Evolutionary conservation across 2,888 invertebrate species (phyloP).

Genomic region (Amblyjoppa fuscipennis): DNA sequence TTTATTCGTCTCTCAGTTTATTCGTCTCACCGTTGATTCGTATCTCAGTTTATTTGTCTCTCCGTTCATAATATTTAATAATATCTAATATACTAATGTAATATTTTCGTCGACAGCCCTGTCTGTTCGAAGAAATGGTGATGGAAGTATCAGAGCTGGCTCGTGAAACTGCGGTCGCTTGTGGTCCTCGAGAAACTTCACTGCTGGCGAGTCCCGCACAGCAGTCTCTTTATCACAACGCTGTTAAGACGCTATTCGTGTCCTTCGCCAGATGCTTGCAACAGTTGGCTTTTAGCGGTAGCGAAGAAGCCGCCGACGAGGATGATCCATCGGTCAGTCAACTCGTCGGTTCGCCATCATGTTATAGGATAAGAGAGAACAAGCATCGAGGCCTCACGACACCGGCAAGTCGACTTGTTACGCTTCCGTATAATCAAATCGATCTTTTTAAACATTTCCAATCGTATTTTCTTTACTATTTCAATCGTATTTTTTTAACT

Average conservation of each 20-base stretch:
- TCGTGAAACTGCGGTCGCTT: conserved; percentile 90
- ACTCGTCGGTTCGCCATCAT: conserved; percentile 88
- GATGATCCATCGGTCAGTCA: conserved; percentile 88
- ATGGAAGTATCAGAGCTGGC: conserved; percentile 90
- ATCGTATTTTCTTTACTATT: background rate
- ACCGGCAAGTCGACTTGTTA: conserved; percentile 75
- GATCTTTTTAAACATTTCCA: background rate
- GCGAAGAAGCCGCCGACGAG: conserved; percentile 88
- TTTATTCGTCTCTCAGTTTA: background rate
- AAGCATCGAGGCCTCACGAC: conserved; percentile 78
- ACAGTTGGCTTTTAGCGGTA: conserved; percentile 90
- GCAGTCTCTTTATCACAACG: conserved; percentile 79
- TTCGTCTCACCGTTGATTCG: background rate
- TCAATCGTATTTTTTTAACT: conserved; percentile 17
- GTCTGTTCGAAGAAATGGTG: conserved; percentile 90
- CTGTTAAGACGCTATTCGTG: conserved; percentile 81
- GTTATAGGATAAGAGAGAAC: conserved; percentile 80
- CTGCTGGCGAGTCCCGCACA: conserved; percentile 86
- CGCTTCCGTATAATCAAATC: background rate
- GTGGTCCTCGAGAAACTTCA: conserved; percentile 89
- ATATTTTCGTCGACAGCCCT: conserved; percentile 87
- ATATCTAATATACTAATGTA: background rate
- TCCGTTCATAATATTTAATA: background rate
- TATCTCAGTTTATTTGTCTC: background rate
- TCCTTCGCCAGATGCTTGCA: conserved; percentile 88